Evolutionary conservation across 2,113 vertebrate genomes (phyloP), one percentile per base, ranked within the genome.

Genomic region (Chaetorhynchus papuensis): DNA sequence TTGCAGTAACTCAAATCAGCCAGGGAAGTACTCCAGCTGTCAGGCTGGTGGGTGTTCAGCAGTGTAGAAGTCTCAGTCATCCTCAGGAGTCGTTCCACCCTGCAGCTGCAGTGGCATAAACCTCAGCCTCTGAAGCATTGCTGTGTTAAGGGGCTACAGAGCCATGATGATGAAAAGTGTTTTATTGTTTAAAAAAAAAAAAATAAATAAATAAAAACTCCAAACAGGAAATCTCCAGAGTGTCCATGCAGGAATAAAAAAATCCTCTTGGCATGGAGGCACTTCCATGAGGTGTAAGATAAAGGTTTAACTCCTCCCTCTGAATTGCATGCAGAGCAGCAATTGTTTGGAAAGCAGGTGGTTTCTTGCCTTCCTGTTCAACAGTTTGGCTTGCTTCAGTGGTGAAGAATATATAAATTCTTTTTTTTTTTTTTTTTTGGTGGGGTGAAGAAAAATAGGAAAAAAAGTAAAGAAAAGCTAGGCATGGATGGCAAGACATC

Each of bases 51-150:
- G 45, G 24, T 83, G 31, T 61, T 65, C 66, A 65, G 41, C 41
- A 24, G 7, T 15, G 50, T 20, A 17, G 41, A n/a, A 11, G 5
- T 74, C 37, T 72, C 1, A 0, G 4, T 26, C 31, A 64, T 37
- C 28, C 41, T 20, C 23, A 54, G 7, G 15, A 76, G 22, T 28
- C 22, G 27, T 60, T 33, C 10, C 39, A 70, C 17, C 44, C 23
- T 0, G 0, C 31, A 81, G 37, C 31, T 6, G 1, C 10, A 8
- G 5, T 35, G 37, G 21, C 12, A 70, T 30, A 65, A 91, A 4
- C 6, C 28, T 70, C 30, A 31, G 27, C 9, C n/a, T 77, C 39
- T 42, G 30, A 35, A 7, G 15, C 39, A 20, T 66, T 42, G 9
- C 35, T 79, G 30, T 60, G 39, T 87, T 52, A 27, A 1, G 2